A percentile compares a stretch with the other conserved stretches of the same genome.
phyloP scores from a whole-genome alignment of 2,888 invertebrate genomes.

The Mellilla xanthometata region DNA sequence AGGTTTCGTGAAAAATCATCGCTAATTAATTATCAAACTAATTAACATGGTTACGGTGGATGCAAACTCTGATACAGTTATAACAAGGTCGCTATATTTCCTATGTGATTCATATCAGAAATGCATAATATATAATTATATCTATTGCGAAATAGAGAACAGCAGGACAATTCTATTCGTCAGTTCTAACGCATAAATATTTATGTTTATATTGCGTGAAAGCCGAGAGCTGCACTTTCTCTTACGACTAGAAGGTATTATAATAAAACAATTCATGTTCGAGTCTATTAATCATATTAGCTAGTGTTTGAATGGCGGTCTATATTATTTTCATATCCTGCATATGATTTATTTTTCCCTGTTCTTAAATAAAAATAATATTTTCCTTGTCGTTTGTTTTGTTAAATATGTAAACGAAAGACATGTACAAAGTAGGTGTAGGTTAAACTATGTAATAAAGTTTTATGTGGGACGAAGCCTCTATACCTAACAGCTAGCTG shows the following conservation, averaged over 20 bases:
- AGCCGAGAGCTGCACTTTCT: conserved; percentile 13
- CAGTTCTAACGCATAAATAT: conserved; percentile 10
- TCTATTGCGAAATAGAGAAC: conserved; percentile 27
- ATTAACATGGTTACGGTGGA: conserved; percentile 52
- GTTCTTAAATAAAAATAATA: too few relatives aligned
- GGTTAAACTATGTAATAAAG: too few relatives aligned
- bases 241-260: background rate
- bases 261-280: conserved; percentile 9
- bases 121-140: conserved; percentile 13
- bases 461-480: too few relatives aligned
- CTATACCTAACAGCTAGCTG: too few relatives aligned
- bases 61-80: conserved; percentile 44
- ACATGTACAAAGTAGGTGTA: too few relatives aligned
- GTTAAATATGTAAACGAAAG: too few relatives aligned
- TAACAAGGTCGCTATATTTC: conserved; percentile 42
- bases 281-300: too few relatives aligned
- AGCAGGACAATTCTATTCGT: conserved; percentile 20
- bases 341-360: too few relatives aligned
- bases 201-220: conserved; percentile 13
- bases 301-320: background rate
- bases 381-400: too few relatives aligned
- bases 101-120: conserved; percentile 22
- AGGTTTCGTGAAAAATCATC: conserved; percentile 39
- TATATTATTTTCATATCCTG: background rate
- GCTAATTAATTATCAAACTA: conserved; percentile 61